Percentiles rank a stretch among this genome's conserved stretches.
Evolutionary conservation across 2,888 invertebrate species (phyloP).

Genomic region (Rhodophaea formosa): DNA sequence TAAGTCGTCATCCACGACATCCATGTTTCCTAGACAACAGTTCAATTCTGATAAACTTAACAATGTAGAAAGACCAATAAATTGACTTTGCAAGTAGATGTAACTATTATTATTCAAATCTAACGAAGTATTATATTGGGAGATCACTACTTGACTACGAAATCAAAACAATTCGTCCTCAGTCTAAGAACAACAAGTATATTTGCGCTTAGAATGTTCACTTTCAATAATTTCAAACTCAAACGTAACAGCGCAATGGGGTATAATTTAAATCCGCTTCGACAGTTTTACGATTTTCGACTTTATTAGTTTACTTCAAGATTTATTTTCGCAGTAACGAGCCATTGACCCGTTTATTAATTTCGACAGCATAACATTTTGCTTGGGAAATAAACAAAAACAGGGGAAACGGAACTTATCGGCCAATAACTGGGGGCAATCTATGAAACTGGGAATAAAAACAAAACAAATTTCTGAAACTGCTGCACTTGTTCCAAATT

Average conservation of each 20-base stretch:
- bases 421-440: slow-evolving; percentile 38
- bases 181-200: slow-evolving; percentile 1
- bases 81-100: too few relatives aligned
- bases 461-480: slow-evolving; percentile 34
- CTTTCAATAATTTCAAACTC: slow-evolving; percentile 12
- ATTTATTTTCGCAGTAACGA: slow-evolving; percentile 10
- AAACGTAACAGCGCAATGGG: slow-evolving; percentile 12
- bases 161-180: not conserved
- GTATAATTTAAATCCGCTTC: slow-evolving; percentile 9
- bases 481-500: slow-evolving; percentile 3
- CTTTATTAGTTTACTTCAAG: slow-evolving; percentile 10
- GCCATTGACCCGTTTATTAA: slow-evolving; percentile 16
- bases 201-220: slow-evolving; percentile 10
- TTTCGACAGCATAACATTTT: slow-evolving; percentile 18
- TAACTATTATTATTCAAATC: too few relatives aligned
- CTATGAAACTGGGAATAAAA: slow-evolving; percentile 37
- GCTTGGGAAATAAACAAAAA: slow-evolving; percentile 29
- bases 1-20: too few relatives aligned
- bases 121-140: too few relatives aligned
- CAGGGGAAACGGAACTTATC: slow-evolving; percentile 26
- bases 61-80: too few relatives aligned
- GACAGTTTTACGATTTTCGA: slow-evolving; percentile 12
- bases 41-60: too few relatives aligned
- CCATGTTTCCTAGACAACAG: too few relatives aligned
- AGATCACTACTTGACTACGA: too few relatives aligned